Percentiles rank a stretch among this genome's conserved stretches.
Conservation (phyloP, 2,888 invertebrate species). For the Eumerus sabulonum region DNA sequence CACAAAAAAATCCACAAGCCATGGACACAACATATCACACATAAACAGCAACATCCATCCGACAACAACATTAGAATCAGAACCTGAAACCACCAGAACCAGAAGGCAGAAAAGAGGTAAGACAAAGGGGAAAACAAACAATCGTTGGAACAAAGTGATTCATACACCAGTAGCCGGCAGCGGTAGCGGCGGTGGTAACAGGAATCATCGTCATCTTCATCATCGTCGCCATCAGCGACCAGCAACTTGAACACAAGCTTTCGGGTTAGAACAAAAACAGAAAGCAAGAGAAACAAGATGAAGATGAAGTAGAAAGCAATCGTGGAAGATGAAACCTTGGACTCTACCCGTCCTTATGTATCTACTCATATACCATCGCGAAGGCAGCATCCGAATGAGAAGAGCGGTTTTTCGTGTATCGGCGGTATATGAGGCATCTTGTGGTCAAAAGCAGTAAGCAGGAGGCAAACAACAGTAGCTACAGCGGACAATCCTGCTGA, state of each 20-base stretch:
- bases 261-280: conserved; percentile 39
- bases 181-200: conserved; percentile 16
- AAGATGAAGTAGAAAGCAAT: too few species aligned
- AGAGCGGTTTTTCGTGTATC: conserved; percentile 44
- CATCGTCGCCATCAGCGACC: too few species aligned
- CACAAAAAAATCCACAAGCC: conserved; percentile 11
- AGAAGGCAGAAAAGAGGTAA: too few species aligned
- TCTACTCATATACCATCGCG: conserved; percentile 8
- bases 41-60: conserved; percentile 31
- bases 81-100: conserved; percentile 39
- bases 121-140: conserved; percentile 21
- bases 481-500: conserved; percentile 59
- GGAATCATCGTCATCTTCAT: background rate
- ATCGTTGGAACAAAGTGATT: conserved; percentile 29
- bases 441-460: conserved; percentile 52
- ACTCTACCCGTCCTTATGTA: conserved; percentile 22
- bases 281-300: conserved; percentile 6
- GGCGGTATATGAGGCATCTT: conserved; percentile 54
- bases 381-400: background rate
- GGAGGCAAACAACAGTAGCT: conserved; percentile 50
- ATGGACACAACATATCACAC: conserved; percentile 36
- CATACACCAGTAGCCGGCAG: conserved; percentile 24
- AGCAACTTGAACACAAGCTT: conserved; percentile 32
- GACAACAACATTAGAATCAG: conserved; percentile 46
- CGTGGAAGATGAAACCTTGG: conserved; percentile 42